Evolutionary conservation across 1,140 invertebrate species (phyloP).

Genomic region (Adoxophyes honmai): DNA sequence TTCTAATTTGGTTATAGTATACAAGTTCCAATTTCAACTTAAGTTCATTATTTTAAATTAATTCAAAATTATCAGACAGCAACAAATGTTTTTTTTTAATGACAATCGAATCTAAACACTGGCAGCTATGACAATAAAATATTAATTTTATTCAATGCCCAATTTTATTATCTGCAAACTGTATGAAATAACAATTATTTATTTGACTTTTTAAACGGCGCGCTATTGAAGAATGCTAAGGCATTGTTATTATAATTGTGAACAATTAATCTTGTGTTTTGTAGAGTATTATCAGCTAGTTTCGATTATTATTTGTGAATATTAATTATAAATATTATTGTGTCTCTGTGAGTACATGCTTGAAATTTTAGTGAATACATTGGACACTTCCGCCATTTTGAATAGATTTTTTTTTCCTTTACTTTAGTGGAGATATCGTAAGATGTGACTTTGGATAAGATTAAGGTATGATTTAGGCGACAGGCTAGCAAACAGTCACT

Average conservation of each 20-base stretch:
- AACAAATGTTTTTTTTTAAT: no score
- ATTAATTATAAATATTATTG: conserved; percentile 6
- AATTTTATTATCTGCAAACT: conserved; percentile 70
- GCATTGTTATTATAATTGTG: conserved; percentile 61
- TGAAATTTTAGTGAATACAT: no score
- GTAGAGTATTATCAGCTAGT: conserved; percentile 36
- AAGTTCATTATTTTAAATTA: neutral
- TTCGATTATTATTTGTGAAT: conserved; percentile 3
- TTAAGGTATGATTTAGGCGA: no score
- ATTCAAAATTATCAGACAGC: no score
- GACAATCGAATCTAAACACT: conserved; percentile 22
- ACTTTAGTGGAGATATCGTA: no score
- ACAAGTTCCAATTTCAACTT: no score
- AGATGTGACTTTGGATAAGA: no score
- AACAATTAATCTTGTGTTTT: conserved; percentile 63
- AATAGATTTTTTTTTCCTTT: no score
- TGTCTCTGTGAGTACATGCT: neutral
- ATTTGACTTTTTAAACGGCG: conserved; percentile 37
- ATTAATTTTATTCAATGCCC: conserved; percentile 68
- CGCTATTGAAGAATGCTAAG: conserved; percentile 16
- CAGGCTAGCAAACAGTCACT: no score
- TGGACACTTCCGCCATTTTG: no score
- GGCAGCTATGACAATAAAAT: conserved; percentile 14
- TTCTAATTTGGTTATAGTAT: no score
- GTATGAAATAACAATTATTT: conserved; percentile 44